Evolutionary conservation across 2,113 vertebrate genomes (phyloP), one percentile per base, ranked within the genome.

Genomic region (Chaenogobius annularis): DNA sequence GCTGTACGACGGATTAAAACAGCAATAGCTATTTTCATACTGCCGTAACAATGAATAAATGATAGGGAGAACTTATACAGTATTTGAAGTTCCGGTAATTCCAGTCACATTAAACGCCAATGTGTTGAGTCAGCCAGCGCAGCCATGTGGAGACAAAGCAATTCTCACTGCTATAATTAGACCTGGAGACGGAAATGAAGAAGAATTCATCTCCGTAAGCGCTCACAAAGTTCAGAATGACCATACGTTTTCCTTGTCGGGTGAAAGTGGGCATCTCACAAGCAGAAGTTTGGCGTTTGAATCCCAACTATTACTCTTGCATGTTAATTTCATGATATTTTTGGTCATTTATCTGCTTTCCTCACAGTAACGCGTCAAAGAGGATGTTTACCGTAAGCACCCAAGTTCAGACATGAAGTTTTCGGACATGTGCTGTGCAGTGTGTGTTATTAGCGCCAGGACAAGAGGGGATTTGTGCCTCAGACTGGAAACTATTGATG

Each of bases 111-210:
- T 19, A 19, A 37, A 37, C 35, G 31, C 37, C 2, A n/a, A 10
- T 40, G 61, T 63, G 61, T 35, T 37, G 35, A 63, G 31, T 63
- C 31, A 63, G 61, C 9, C 61, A 11, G 35, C 61, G 11, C 35
- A 20, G 17, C 20, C 61, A n/a, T 63, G 61, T 20, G 61, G 61
- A 43, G 61, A 63, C 61, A 43, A 40, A 15, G 17, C 35, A 63
- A 63, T 63, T 63, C 61, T n/a, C 61, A 63, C 35, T 11, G 35
- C 10, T 63, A 63, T 40, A n/a, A 40, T 63, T 63, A 63, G 31
- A 40, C 35, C 61, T 63, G 61, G 9, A 40, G 61, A 63, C 35
- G 61, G 61, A 63, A 63, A 63, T 63, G 17, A 63, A 37, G 5
- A 63, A 63, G n/a, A n/a, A 4, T 10, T 8, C 6, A 15, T 35